Conservation (phyloP, 2,888 invertebrate genomes). For the Malacosoma neustria region DNA sequence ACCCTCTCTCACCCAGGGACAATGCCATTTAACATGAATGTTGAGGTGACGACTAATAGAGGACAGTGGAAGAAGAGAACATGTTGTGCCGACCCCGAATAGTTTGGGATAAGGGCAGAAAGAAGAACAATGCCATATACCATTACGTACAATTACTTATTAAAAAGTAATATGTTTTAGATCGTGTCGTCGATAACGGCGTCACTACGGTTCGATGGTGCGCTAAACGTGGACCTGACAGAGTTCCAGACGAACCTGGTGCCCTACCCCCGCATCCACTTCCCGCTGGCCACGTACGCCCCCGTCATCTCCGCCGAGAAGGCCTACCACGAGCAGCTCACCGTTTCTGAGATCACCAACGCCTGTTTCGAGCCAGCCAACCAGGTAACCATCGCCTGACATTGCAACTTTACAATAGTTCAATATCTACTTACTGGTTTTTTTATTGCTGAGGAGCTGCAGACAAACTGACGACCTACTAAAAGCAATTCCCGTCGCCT, state of each 20-base stretch:
- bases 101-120: too few relatives aligned
- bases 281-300: conserved; percentile 93
- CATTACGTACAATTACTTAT: too few relatives aligned
- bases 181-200: conserved; percentile 96
- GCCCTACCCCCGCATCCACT: conserved; percentile 96
- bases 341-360: conserved; percentile 94
- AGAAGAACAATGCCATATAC: too few relatives aligned
- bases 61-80: too few relatives aligned
- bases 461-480: too few relatives aligned
- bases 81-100: too few relatives aligned
- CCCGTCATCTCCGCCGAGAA: conserved; percentile 95
- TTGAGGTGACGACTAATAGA: too few relatives aligned
- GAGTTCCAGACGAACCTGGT: conserved; percentile 96
- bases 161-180: conserved; percentile 44
- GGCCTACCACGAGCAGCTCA: conserved; percentile 93
- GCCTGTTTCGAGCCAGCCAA: conserved; percentile 96
- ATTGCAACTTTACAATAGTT: too few relatives aligned
- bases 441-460: too few relatives aligned
- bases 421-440: too few relatives aligned
- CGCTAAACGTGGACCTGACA: conserved; percentile 93
- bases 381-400: too few relatives aligned
- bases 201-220: conserved; percentile 93
- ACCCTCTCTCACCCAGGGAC: background rate
- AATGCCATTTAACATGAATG: background rate
- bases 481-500: too few relatives aligned